A percentile compares a stretch with the other conserved stretches of the same genome.
Conservation (phyloP, 2,113 vertebrate species). For the western clawed frog (Xenopus tropicalis) region UCB_Xtro_10.0 CM004446.2:110668001-110668500, state of each 20-base stretch:
- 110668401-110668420: constrained; percentile 34
- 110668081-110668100: constrained; percentile 53
- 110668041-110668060: constrained; percentile 42
- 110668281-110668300: constrained; percentile 66
- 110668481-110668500: too few species aligned
- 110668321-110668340: constrained; percentile 63
- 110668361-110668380: constrained; percentile 60
- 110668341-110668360: constrained; percentile 70
- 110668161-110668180: constrained; percentile 98
- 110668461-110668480: too few species aligned
- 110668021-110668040: constrained; percentile 18
- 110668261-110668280: constrained; percentile 64
- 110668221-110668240: constrained; percentile 90
- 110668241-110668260: constrained; percentile 85
- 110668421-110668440: constrained; percentile 39
- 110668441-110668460: too few species aligned
- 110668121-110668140: constrained; percentile 96
- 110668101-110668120: constrained; percentile 87
- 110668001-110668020: constrained; percentile 8
- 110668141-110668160: constrained; percentile 92
- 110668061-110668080: constrained; percentile 45
- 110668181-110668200: constrained; percentile 98
- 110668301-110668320: constrained; percentile 71
- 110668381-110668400: constrained; percentile 44
- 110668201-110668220: constrained; percentile 89